These are phyloP conservation scores for Sebastes minor DNA, from an alignment of 2,797 vertebrate species.

Conservation along the genomic window DNA sequence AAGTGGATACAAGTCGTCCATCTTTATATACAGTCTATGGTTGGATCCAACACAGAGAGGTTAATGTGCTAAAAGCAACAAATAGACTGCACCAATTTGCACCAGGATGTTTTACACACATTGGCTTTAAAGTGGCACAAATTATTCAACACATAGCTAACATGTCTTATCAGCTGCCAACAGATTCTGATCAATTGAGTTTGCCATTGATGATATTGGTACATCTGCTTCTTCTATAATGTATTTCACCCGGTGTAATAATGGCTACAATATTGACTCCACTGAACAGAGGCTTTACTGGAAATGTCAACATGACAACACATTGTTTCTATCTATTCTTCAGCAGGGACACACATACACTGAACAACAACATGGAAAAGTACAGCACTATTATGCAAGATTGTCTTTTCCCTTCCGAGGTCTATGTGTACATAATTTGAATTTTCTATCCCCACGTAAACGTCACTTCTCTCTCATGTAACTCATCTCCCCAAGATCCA, in stretches of 20 bases:
- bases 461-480: neutral
- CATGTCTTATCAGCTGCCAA: neutral
- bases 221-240: neutral
- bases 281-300: neutral
- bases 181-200: neutral
- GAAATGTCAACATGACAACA: neutral
- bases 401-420: neutral
- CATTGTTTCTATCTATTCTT: neutral
- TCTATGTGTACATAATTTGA: neutral
- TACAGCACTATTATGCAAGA: neutral
- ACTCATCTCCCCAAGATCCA: neutral
- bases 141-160: neutral
- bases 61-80: neutral
- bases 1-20: neutral
- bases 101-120: neutral
- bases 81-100: neutral
- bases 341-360: neutral
- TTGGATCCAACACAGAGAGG: neutral
- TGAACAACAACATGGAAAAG: neutral
- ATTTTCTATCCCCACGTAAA: neutral
- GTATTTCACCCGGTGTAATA: neutral
- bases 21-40: too few relatives aligned
- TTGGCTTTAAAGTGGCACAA: neutral
- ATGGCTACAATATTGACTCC: neutral
- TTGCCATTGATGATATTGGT: neutral